These are phyloP conservation scores for Lasioglossum albipes DNA, from an alignment of 1,140 invertebrate genomes.

Conservation along the genomic window DNA sequence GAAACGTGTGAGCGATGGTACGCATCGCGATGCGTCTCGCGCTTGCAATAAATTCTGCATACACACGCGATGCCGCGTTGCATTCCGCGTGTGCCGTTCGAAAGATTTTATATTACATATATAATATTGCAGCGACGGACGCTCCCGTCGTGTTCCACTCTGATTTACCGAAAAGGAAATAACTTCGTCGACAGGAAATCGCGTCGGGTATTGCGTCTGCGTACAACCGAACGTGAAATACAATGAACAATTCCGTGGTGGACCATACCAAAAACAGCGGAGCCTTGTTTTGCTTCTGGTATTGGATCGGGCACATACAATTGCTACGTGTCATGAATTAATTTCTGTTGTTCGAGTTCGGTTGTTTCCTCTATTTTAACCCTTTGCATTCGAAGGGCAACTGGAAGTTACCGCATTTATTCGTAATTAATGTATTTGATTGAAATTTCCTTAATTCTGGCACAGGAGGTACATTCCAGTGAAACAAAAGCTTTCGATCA, in stretches of 20 bases:
- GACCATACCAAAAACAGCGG: background rate
- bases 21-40: background rate
- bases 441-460: no score
- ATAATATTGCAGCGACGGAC: background rate
- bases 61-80: background rate
- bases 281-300: no score
- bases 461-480: no score
- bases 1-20: background rate
- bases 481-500: no score
- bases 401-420: no score
- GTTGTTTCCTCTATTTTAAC: no score
- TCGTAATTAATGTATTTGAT: no score
- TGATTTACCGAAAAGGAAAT: conserved; percentile 24
- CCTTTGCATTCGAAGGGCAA: no score
- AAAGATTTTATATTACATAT: conserved; percentile 15
- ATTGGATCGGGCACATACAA: no score
- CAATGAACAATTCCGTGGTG: background rate
- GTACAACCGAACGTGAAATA: background rate
- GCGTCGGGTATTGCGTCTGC: background rate
- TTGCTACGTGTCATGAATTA: no score
- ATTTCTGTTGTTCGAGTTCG: no score
- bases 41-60: background rate
- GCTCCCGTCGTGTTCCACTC: background rate
- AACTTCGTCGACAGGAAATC: conserved; percentile 7
- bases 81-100: background rate